Evolutionary conservation across 2,888 invertebrate species (phyloP).

Genomic region (Sussaba pulchella): DNA sequence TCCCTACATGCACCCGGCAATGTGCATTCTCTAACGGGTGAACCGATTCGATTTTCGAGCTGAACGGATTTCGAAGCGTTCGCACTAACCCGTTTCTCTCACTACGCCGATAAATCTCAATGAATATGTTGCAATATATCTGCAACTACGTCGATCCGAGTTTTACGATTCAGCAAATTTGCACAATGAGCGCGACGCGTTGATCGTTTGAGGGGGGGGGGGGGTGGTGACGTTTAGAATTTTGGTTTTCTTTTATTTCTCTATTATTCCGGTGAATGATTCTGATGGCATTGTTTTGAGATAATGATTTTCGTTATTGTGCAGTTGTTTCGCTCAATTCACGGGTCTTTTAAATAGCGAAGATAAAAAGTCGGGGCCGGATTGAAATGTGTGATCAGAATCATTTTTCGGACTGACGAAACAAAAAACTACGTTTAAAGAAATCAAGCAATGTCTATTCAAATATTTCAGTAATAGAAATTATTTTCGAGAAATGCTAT

Average conservation of each 20-base stretch:
- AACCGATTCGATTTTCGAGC: slow-evolving; percentile 64
- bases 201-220: no score
- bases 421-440: no score
- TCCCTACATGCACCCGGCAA: slow-evolving; percentile 32
- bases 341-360: no score
- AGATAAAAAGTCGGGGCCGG: no score
- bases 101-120: slow-evolving; percentile 55
- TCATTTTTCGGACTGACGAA: background rate
- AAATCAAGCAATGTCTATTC: no score
- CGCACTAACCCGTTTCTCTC: slow-evolving; percentile 32
- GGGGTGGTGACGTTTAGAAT: background rate
- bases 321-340: no score
- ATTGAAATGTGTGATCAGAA: no score
- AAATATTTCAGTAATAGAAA: no score
- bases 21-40: slow-evolving; percentile 63
- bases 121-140: slow-evolving; percentile 56
- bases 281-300: no score
- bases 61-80: slow-evolving; percentile 62
- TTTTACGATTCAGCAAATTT: slow-evolving; percentile 52
- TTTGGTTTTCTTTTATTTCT: background rate
- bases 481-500: no score
- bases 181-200: background rate
- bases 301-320: no score
- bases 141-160: slow-evolving; percentile 54
- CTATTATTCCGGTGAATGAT: no score